Conservation (phyloP, 1,140 invertebrate species). For the Zophobas atratus region DNA sequence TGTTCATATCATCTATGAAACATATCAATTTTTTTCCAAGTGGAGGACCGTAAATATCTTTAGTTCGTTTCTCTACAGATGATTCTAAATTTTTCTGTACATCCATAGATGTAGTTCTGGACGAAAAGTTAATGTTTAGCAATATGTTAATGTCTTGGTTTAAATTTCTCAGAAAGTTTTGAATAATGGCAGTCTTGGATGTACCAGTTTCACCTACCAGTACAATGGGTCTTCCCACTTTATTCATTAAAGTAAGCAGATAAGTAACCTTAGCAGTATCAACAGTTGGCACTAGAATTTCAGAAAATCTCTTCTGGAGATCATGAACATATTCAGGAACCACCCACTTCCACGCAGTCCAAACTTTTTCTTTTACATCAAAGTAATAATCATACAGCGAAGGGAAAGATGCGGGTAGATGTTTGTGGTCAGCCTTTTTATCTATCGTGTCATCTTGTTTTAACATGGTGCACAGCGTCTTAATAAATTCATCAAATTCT, state of each 20-base stretch:
- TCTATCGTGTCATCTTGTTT: slow-evolving; percentile 75
- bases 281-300: slow-evolving; percentile 91
- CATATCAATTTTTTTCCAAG: slow-evolving; percentile 88
- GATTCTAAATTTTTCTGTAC: slow-evolving; percentile 90
- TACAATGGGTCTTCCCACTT: slow-evolving; percentile 82
- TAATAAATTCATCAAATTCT: slow-evolving; percentile 86
- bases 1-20: slow-evolving; percentile 96
- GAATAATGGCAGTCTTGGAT: slow-evolving; percentile 91
- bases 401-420: slow-evolving; percentile 78
- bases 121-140: slow-evolving; percentile 92
- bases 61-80: slow-evolving; percentile 89
- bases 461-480: slow-evolving; percentile 81
- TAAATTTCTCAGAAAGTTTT: slow-evolving; percentile 83
- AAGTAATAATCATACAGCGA: slow-evolving; percentile 88
- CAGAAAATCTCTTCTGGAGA: slow-evolving; percentile 78
- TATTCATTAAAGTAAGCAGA: slow-evolving; percentile 85
- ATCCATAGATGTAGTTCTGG: slow-evolving; percentile 89
- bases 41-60: slow-evolving; percentile 90
- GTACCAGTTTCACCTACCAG: slow-evolving; percentile 92
- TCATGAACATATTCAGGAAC: slow-evolving; percentile 85
- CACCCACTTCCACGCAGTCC: slow-evolving; percentile 89
- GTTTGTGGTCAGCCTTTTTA: slow-evolving; percentile 77
- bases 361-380: slow-evolving; percentile 78
- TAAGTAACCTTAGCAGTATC: slow-evolving; percentile 87
- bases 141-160: slow-evolving; percentile 78